Conservation (phyloP, 2,113 vertebrate species). For the Orientallactaga bullata region DNA sequence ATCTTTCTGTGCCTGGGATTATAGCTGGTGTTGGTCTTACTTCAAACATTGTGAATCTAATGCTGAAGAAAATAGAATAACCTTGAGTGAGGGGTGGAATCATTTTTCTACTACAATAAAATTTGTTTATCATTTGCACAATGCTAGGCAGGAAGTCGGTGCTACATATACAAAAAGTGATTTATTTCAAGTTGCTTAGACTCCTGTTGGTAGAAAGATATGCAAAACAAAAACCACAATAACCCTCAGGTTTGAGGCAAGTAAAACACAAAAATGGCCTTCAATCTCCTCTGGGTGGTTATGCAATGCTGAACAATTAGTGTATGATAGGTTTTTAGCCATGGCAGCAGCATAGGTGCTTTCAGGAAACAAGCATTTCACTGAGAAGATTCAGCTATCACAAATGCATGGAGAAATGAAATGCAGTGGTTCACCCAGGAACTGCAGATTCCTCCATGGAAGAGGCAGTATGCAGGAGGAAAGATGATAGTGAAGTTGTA, state of each 20-base stretch:
- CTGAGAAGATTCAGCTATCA: not conserved
- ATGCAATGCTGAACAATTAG: not conserved
- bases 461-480: accelerated
- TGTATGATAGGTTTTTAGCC: not conserved
- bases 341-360: not conserved
- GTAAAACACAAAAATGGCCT: not conserved
- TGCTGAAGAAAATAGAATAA: slow-evolving; percentile 57
- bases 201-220: not conserved
- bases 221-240: slow-evolving; percentile 7
- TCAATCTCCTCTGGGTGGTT: not conserved
- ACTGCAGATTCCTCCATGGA: no score
- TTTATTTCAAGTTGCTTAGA: not conserved
- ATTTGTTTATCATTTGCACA: slow-evolving; percentile 26
- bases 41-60: slow-evolving; percentile 40
- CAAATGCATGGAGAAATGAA: not conserved
- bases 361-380: not conserved
- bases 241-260: not conserved
- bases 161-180: not conserved
- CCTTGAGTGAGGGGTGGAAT: not conserved
- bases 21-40: not conserved
- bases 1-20: slow-evolving; percentile 22
- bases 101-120: slow-evolving; percentile 23
- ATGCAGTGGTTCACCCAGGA: accelerated
- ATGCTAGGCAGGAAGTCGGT: not conserved
- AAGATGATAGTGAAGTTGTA: no score